Conservation (phyloP, 1,140 invertebrate genomes). For the Scylla paramamosain region DNA sequence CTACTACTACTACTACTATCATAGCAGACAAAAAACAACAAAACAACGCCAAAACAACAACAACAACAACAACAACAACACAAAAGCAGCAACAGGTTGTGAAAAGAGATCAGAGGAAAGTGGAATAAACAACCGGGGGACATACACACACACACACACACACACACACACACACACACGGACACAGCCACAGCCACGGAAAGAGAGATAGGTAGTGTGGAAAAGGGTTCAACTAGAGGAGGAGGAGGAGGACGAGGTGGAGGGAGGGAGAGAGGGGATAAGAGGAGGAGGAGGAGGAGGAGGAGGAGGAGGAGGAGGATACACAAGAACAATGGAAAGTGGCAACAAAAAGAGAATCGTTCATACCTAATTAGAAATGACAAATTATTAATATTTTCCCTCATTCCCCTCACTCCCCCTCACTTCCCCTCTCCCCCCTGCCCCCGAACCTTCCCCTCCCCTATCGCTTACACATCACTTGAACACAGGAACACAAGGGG, state of each 20-base stretch:
- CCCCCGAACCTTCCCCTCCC: not conserved
- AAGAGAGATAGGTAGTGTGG: not conserved
- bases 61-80: too few relatives aligned
- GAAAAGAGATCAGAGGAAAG: not conserved
- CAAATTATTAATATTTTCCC: not conserved
- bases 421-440: not conserved
- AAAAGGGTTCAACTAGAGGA: not conserved
- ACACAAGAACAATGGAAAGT: not conserved
- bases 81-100: not conserved
- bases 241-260: not conserved
- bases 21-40: not conserved
- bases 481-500: not conserved
- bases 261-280: not conserved
- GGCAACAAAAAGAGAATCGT: not conserved
- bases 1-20: not conserved
- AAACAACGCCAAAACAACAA: too few relatives aligned
- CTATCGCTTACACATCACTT: constrained; percentile 7
- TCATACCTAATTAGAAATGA: not conserved
- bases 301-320: not conserved
- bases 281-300: not conserved
- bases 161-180: not conserved
- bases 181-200: not conserved
- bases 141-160: constrained; percentile 40
- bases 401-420: not conserved
- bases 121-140: not conserved